These are phyloP conservation scores for Pterophyllum scalare DNA, from an alignment of 2,113 vertebrate species.

Conservation along the genomic window DNA sequence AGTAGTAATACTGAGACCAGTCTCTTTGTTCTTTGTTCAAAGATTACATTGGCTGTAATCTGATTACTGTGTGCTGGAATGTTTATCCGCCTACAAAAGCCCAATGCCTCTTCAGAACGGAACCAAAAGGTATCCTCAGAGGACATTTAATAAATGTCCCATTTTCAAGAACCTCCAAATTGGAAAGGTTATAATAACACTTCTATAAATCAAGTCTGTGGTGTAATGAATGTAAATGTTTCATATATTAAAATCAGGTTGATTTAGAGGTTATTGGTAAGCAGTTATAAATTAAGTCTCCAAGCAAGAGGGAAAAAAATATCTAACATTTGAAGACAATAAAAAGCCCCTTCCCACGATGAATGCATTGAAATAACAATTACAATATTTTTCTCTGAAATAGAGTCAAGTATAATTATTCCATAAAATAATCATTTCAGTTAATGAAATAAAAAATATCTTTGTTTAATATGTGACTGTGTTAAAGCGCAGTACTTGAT, in stretches of 20 bases:
- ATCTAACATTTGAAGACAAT: no score
- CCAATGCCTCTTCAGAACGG: no score
- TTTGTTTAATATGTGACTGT: not conserved
- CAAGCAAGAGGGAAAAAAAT: no score
- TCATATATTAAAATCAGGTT: not conserved
- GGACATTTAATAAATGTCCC: not conserved
- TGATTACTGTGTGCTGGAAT: not conserved
- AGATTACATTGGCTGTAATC: not conserved
- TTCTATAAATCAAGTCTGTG: not conserved
- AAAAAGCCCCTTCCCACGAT: not conserved
- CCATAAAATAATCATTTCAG: not conserved
- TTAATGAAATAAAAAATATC: not conserved
- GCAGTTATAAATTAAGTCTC: not conserved
- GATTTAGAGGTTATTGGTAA: not conserved
- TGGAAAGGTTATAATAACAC: not conserved
- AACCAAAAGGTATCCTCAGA: not conserved
- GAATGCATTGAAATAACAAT: not conserved
- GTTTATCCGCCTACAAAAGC: not conserved
- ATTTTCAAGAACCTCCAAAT: not conserved
- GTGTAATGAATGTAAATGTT: no score
- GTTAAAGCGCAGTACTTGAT: not conserved
- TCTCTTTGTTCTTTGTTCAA: conserved; percentile 1
- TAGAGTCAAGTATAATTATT: not conserved
- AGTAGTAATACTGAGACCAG: not conserved
- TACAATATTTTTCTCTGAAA: not conserved